These are phyloP conservation scores for Gadopsis bispinosus DNA, from an alignment of 2,797 vertebrate genomes.

Conservation along the genomic window DNA sequence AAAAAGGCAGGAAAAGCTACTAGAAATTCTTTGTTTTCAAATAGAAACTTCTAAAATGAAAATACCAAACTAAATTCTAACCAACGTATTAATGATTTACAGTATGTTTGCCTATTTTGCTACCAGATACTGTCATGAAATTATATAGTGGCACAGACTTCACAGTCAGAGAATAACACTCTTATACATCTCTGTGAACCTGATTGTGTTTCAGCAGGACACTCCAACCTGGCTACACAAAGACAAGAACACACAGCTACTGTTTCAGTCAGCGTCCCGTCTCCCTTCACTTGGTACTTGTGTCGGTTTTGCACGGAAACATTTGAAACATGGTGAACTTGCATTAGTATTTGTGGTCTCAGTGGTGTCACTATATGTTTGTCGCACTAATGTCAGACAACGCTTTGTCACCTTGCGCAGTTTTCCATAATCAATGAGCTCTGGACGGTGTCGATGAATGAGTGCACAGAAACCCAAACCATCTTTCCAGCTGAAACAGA, in stretches of 20 bases:
- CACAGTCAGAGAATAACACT: neutral
- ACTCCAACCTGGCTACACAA: neutral
- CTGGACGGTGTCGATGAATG: constrained; percentile 98
- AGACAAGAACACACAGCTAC: neutral
- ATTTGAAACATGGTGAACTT: neutral
- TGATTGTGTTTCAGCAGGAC: neutral
- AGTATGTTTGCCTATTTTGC: neutral
- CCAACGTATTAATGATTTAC: neutral
- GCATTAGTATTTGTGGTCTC: too few relatives aligned
- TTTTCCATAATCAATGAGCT: constrained; percentile 97
- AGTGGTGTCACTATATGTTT: neutral
- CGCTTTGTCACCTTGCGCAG: constrained; percentile 90
- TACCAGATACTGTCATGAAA: neutral
- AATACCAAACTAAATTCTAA: neutral
- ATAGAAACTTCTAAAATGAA: neutral
- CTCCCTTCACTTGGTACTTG: neutral
- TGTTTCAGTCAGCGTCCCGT: neutral
- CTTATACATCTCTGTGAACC: neutral
- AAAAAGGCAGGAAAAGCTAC: neutral
- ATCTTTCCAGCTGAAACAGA: constrained; percentile 92
- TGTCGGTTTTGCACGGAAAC: neutral
- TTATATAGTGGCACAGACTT: neutral
- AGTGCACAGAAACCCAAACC: constrained; percentile 98
- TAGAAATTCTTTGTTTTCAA: neutral
- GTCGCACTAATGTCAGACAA: neutral